Base-by-base conservation (phyloP, 2,797 vertebrate genomes). In the Cossypha caffra region DNA sequence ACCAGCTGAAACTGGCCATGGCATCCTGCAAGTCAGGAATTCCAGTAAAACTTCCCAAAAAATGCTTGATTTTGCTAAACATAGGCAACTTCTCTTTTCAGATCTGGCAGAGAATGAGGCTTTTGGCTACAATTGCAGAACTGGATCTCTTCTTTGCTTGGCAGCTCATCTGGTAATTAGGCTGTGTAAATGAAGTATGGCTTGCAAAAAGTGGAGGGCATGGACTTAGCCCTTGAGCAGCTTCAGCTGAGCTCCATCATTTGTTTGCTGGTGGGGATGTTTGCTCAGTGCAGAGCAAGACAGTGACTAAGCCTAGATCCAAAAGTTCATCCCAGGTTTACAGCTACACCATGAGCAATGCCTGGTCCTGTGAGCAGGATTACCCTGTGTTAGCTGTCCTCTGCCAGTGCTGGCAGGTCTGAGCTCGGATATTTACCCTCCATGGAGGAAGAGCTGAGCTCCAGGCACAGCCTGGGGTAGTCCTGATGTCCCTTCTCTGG, bases 381-480 rank as follows among this genome's bases (percentile, higher is more conserved):
- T 52, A 24, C 28, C 24, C 28, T 15, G 13, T 15, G 6, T 28
- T 13, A 45, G 13, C 4, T 77, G 52, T 13, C 40, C 19, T 76
- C 10, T 38, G 2, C 26, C 38, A 75, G 8, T 16, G 7, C 15
- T 5, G 33, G 23, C 20, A 48, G 28, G 23, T 55, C 31, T 5
- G 16, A 57, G 17, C 52, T 64, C 47, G 57, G 67, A 2, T 48
- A 54, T 62, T 69, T 51, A 19, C 25, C 23, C 13, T 69, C 28
- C 17, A 10, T 0, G 4, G 2, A 55, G 45, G 26, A 85, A 66
- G 21, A 75, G 35, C 28, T 66, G 58, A 90, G 40, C 61, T 55
- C 8, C 1, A 47, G 45, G 17, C 17, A n/a, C 28, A 75, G 48
- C 35, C 26, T 0, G 0, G 23, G 38, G 29, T 24, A 68, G 21